Evolutionary conservation across 1,140 invertebrate genomes (phyloP).

Genomic region (Megalopta genalis): DNA sequence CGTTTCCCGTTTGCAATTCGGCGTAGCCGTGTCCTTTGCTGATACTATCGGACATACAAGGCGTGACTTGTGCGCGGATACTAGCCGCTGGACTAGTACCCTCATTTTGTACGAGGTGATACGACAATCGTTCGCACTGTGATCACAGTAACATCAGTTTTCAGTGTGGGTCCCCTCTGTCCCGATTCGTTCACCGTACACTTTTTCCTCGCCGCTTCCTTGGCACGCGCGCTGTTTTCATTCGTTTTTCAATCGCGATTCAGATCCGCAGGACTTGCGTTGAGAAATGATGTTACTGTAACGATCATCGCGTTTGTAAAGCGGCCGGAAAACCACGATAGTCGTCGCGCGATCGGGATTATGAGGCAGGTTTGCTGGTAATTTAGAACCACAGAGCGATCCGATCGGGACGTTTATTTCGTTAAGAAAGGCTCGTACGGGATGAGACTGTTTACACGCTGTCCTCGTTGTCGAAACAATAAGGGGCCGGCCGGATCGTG

Average conservation of each 20-base stretch:
- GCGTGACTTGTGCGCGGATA: slow-evolving; percentile 30
- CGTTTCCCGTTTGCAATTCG: not conserved
- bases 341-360: slow-evolving; percentile 2
- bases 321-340: slow-evolving; percentile 54
- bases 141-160: too few relatives aligned
- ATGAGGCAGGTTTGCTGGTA: slow-evolving; percentile 36
- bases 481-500: too few relatives aligned
- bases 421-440: slow-evolving; percentile 25
- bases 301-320: too few relatives aligned
- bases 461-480: not conserved
- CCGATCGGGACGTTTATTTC: slow-evolving; percentile 48
- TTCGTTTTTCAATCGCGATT: too few relatives aligned
- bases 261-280: too few relatives aligned
- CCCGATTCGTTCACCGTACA: too few relatives aligned
- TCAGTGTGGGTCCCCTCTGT: too few relatives aligned
- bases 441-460: slow-evolving; percentile 18
- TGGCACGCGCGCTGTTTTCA: too few relatives aligned
- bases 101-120: not conserved
- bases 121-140: too few relatives aligned
- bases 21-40: not conserved
- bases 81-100: slow-evolving; percentile 66
- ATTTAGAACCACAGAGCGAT: slow-evolving; percentile 27
- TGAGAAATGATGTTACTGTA: too few relatives aligned
- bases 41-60: slow-evolving; percentile 23
- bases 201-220: too few relatives aligned